Percentiles rank a stretch among this genome's conserved stretches.
Conservation (phyloP, 2,888 invertebrate genomes). For the Trissonchulus sp. region DNA sequence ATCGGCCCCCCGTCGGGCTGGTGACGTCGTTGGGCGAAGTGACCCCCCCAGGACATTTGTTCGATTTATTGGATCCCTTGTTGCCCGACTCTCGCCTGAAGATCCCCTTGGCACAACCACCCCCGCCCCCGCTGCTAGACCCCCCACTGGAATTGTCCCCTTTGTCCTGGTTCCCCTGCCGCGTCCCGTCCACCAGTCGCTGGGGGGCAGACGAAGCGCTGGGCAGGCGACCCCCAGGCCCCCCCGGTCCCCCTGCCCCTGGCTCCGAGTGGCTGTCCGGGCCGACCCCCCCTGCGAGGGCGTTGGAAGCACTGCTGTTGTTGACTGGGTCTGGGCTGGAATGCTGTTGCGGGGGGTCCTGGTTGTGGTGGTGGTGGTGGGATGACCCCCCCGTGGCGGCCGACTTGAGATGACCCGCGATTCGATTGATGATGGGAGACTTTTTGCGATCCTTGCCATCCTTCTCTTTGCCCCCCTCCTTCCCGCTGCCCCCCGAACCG, state of each 20-base stretch:
- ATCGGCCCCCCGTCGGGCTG: background rate
- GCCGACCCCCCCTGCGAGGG: background rate
- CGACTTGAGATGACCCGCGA: conserved; percentile 23
- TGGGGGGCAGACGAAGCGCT: background rate
- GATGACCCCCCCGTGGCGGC: background rate
- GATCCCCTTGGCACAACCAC: background rate
- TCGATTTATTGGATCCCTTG: background rate
- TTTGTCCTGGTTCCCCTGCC: background rate
- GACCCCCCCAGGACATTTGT: background rate
- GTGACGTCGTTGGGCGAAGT: background rate
- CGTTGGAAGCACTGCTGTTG: background rate
- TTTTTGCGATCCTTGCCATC: background rate
- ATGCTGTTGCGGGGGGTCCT: background rate
- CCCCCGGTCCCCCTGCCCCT: background rate
- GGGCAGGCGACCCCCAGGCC: background rate
- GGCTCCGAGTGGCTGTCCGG: background rate
- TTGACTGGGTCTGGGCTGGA: background rate
- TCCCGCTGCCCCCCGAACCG: background rate
- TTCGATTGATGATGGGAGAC: conserved; percentile 26
- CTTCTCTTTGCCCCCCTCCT: background rate
- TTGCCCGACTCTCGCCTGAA: background rate
- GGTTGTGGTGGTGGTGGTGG: background rate
- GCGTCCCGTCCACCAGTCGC: background rate
- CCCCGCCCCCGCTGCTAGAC: background rate
- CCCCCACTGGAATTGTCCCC: background rate